phyloP scores from a whole-genome alignment of 2,113 vertebrate genomes.

The Xiphophorus maculatus region DNA sequence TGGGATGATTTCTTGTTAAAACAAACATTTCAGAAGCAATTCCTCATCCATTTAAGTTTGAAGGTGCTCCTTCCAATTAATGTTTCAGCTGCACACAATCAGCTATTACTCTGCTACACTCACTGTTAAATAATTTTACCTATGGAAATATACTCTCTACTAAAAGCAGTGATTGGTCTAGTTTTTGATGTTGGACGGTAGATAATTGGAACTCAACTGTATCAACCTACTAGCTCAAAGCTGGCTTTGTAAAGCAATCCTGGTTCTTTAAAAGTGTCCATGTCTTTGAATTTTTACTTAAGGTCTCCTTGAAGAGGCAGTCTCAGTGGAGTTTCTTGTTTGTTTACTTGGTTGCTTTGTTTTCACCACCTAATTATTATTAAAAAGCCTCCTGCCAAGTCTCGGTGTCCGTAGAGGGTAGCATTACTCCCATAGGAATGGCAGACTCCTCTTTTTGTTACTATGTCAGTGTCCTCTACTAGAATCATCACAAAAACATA shows the following conservation, averaged over 20 bases:
- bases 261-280: not conserved
- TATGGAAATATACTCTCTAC: too few species aligned
- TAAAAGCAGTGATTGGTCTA: not conserved
- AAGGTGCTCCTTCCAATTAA: too few species aligned
- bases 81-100: too few species aligned
- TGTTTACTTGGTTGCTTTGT: slow-evolving; percentile 41
- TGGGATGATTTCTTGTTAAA: too few species aligned
- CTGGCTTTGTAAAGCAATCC: not conserved
- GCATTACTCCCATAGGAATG: slow-evolving; percentile 3
- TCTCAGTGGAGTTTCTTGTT: slow-evolving; percentile 25
- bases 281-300: slow-evolving; percentile 34
- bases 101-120: too few species aligned
- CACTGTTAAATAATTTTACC: too few species aligned
- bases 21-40: too few species aligned
- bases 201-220: not conserved
- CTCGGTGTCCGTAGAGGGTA: slow-evolving; percentile 34
- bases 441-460: slow-evolving; percentile 11
- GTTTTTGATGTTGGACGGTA: not conserved
- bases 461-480: not conserved
- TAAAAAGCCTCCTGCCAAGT: slow-evolving; percentile 32
- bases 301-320: slow-evolving; percentile 36
- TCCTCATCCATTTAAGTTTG: too few species aligned
- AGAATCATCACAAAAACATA: slow-evolving; percentile 36
- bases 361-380: slow-evolving; percentile 38
- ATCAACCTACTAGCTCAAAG: slow-evolving; percentile 6